Base-by-base conservation (phyloP, 2,113 vertebrate species). In the Todiramphus chloris region DNA sequence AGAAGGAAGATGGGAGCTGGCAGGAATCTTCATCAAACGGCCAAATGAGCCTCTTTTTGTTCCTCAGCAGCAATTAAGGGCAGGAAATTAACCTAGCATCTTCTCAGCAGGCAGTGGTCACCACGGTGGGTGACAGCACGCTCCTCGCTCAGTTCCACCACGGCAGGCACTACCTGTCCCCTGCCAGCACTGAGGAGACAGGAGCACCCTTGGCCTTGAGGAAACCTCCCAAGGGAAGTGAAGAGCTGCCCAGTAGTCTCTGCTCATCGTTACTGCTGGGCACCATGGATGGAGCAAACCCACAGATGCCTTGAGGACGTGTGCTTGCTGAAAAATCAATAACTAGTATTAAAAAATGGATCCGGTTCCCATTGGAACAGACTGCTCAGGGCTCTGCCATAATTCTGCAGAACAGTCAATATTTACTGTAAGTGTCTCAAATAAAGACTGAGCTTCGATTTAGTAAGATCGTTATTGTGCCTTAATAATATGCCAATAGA, bases 281-380 rank as follows among this genome's bases (percentile, higher is more conserved):
- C 60, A 27, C 31, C 24, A 5, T 31, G 83, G 96, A 93, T 91
- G 94, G 86, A 96, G 85, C 93, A 90, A 89, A 96, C 68, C 96
- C 96, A 74, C 85, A 9, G 72, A 84, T 35, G 83, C 96, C 96
- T 96, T 84, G n/a, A 96, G 96, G 97, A 96, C 90, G 83, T 78
- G 89, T 90, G 93, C 95, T 91, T 37, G 30, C 84, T 46, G 76
- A 93, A 94, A 51, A 98, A 98, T 98, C 97, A 95, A 98, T 98
- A 98, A 97, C 96, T 87, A 85, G 96, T 96, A 98, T 98, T 97
- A 97, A 98, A 97, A 97, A 98, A 98, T 97, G 96, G 96, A 98
- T 97, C 96, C 78, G 28, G 92, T 73, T 91, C 96, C 94, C 94
- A 74, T 60, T 74, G 96, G 95, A 97, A 96, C 97, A 78, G 92